These are phyloP conservation scores for Sylvilagus floridanus DNA, from an alignment of 2,797 vertebrate genomes.

Conservation along the genomic window DNA sequence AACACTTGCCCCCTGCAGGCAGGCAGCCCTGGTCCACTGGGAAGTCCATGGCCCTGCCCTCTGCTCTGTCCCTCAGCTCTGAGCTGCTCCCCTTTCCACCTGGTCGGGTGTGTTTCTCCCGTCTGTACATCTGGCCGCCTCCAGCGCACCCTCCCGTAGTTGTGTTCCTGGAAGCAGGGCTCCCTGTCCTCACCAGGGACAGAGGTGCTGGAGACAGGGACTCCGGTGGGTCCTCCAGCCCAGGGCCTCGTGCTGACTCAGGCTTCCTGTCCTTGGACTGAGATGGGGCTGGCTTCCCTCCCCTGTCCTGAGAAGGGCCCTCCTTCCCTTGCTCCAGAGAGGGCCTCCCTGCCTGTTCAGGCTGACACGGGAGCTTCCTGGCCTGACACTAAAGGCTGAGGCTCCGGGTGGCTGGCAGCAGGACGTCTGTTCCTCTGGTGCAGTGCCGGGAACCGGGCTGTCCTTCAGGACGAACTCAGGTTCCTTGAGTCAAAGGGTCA, in stretches of 20 bases:
- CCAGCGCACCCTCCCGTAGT: neutral
- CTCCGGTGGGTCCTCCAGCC: neutral
- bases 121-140: neutral
- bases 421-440: no score
- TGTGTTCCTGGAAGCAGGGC: neutral
- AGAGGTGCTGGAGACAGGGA: neutral
- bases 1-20: constrained; percentile 89
- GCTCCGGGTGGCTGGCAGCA: no score
- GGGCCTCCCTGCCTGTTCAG: neutral
- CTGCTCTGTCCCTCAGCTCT: neutral
- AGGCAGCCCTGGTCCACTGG: constrained; percentile 86
- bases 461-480: no score
- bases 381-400: no score
- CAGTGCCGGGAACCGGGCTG: no score
- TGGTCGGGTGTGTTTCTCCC: neutral
- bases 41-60: neutral
- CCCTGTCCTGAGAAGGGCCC: neutral
- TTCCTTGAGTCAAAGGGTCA: no score
- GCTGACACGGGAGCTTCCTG: no score
- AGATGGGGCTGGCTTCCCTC: neutral
- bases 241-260: no score
- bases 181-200: neutral
- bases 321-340: neutral
- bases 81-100: neutral
- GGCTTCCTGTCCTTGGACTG: neutral